phyloP scores from a whole-genome alignment of 2,113 vertebrate species.

The Phasianus colchicus region DNA sequence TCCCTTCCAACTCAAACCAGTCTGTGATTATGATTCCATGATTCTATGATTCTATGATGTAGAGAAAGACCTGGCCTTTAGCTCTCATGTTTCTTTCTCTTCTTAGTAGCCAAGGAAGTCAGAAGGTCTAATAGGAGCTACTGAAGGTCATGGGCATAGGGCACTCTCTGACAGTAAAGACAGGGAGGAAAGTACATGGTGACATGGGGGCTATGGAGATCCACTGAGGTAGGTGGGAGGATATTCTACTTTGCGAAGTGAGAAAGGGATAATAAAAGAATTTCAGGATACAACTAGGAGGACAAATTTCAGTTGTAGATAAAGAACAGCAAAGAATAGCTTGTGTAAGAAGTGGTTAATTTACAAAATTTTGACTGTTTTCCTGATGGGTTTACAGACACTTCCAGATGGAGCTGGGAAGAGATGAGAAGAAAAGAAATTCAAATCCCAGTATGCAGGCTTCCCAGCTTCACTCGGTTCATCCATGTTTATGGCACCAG shows the following conservation, averaged over 20 bases:
- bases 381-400: background rate
- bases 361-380: background rate
- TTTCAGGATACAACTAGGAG: background rate
- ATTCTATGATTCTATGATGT: background rate
- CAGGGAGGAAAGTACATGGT: background rate
- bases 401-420: background rate
- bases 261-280: background rate
- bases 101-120: background rate
- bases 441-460: background rate
- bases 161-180: background rate
- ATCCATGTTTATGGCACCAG: background rate
- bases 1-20: background rate
- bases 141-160: background rate
- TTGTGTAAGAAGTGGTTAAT: background rate
- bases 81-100: background rate
- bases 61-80: background rate
- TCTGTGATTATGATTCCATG: background rate
- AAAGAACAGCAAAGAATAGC: background rate
- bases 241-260: background rate
- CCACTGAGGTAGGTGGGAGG: background rate
- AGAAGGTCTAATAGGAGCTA: background rate
- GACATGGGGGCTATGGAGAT: background rate
- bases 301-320: background rate
- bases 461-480: background rate
- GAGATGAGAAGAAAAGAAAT: background rate